Evolutionary conservation across 2,113 vertebrate genomes (phyloP).

Genomic region (Scartelaos histophorus): DNA sequence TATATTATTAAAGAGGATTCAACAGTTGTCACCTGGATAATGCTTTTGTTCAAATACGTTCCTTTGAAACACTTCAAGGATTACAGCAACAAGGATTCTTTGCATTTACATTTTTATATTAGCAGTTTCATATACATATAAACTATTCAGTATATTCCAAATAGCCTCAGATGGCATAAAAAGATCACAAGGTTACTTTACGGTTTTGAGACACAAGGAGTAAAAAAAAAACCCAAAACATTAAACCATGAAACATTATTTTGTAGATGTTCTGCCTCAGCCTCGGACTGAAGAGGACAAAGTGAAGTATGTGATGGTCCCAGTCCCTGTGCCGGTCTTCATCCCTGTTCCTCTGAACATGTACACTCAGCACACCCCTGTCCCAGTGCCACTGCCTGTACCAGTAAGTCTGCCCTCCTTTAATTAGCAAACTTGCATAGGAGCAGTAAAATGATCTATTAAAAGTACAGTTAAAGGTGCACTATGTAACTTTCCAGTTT

Average conservation of each 20-base stretch:
- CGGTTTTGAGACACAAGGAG: not conserved
- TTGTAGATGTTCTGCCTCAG: not conserved
- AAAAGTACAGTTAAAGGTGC: too few relatives aligned
- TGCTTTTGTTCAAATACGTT: not conserved
- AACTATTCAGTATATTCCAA: not conserved
- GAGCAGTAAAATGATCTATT: too few relatives aligned
- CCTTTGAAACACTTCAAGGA: not conserved
- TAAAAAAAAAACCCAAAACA: not conserved
- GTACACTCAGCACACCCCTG: conserved; percentile 90
- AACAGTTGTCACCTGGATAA: not conserved
- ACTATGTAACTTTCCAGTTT: too few relatives aligned
- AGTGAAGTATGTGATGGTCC: conserved; percentile 84
- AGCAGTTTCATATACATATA: not conserved
- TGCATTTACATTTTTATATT: not conserved
- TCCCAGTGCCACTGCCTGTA: conserved; percentile 86
- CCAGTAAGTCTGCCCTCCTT: conserved; percentile 79
- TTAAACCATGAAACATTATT: not conserved
- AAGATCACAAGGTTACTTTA: not conserved
- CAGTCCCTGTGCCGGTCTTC: conserved; percentile 91
- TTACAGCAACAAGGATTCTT: not conserved
- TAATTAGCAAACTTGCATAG: not conserved
- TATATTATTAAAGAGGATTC: not conserved
- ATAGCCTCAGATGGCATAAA: not conserved
- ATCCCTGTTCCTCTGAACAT: conserved; percentile 94
- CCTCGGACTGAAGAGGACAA: conserved; percentile 48